A percentile compares a stretch with the other conserved stretches of the same genome.
Evolutionary conservation across 2,797 vertebrate genomes (phyloP).

Genomic region (Valencia hispanica): DNA sequence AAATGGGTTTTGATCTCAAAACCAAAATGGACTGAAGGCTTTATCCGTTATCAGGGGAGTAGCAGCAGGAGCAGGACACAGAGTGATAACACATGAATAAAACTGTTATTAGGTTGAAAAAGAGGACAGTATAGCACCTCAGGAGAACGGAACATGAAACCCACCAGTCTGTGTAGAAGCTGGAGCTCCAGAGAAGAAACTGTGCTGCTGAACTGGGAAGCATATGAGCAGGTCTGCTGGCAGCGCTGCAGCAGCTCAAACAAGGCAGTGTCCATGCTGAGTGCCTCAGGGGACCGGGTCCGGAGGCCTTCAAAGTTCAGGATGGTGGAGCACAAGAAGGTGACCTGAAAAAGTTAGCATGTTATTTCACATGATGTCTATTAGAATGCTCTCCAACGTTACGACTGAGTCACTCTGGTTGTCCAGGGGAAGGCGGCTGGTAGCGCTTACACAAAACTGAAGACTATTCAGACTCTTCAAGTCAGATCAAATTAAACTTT

Average conservation of each 20-base stretch:
- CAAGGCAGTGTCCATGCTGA: conserved; percentile 90
- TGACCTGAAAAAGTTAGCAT: conserved; percentile 78
- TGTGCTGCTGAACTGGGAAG: conserved; percentile 94
- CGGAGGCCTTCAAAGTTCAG: conserved; percentile 96
- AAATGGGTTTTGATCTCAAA: not conserved
- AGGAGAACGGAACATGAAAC: conserved; percentile 33
- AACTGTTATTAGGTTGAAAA: not conserved
- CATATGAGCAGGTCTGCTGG: conserved; percentile 95
- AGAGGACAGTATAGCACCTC: not conserved
- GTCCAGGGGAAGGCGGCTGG: not conserved
- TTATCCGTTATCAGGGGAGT: too few relatives aligned
- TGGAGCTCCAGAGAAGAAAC: conserved; percentile 94
- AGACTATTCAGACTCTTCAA: not conserved
- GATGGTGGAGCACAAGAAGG: conserved; percentile 97
- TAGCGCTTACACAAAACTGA: not conserved
- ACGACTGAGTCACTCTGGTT: not conserved
- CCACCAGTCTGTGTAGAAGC: conserved; percentile 93
- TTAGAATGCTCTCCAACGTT: not conserved
- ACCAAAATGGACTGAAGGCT: too few relatives aligned
- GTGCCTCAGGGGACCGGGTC: conserved; percentile 93
- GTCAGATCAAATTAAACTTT: too few relatives aligned
- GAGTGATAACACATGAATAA: not conserved
- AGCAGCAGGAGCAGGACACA: too few relatives aligned
- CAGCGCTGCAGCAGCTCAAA: conserved; percentile 97
- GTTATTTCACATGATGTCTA: not conserved